Base-by-base conservation (phyloP, 2,888 invertebrate species). In the Phengaris alcon region DNA sequence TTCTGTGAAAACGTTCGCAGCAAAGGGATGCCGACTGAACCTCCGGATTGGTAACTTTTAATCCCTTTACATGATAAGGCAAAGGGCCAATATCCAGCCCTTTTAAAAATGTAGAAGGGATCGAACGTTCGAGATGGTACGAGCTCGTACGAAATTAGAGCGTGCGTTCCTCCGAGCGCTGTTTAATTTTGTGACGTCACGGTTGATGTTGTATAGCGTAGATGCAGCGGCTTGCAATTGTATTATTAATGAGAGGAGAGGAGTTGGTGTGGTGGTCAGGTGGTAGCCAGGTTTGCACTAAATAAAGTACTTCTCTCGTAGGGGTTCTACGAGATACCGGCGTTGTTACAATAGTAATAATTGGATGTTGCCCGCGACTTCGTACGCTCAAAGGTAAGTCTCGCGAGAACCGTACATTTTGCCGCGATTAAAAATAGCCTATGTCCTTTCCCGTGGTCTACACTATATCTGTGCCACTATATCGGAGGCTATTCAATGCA, bases 101-200 rank as follows among this genome's bases (percentile, higher is more conserved):
- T 55, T 54, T 75, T 75, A 75, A 70, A 75, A 75, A 75, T 75
- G 75, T 70, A 76, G 74, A 75, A 76, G 75, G 78, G 64, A 76
- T 77, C 77, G 79, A 77, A 76, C 77, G 76, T 76, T 79, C 79
- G 76, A 77, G 77, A 48, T 68, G 76, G 76, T 75, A 76, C 52
- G 35, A 76, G 76, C 51, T 75, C 75, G 77, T 77, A 77, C 84
- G 84, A 87, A 90, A 90, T 90, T 89, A 90, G 90, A 89, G 87
- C 89, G 89, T 88, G 91, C 87, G 90, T 87, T 89, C 89, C 87
- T 88, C 86, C 86, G 87, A 86, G 87, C 87, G 84, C 84, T 85
- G 86, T 87, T 88, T 85, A 81, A 82, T 81, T 80, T 80, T 77
- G 87, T 83, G 84, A 82, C 82, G 83, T 81, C 72, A 35, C 7